phyloP scores from a whole-genome alignment of 2,888 invertebrate species.

The Allolobophora icterica region DNA sequence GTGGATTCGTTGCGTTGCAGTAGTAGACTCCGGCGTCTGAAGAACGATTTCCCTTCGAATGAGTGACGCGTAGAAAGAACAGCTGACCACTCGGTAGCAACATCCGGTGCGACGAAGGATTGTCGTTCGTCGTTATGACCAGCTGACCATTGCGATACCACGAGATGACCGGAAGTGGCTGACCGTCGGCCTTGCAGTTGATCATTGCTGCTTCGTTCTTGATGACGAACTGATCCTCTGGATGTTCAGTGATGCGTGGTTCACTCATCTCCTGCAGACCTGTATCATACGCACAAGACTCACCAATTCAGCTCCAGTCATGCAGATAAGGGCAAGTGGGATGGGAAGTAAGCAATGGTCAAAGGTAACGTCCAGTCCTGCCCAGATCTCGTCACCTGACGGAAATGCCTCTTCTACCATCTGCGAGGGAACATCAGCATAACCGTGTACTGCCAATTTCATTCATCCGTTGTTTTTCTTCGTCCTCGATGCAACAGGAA shows the following conservation, averaged over 20 bases:
- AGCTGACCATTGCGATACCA: slow-evolving; percentile 91
- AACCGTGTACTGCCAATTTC: too few relatives aligned
- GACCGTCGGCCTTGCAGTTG: slow-evolving; percentile 96
- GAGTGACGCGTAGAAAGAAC: slow-evolving; percentile 86
- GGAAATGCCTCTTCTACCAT: too few relatives aligned
- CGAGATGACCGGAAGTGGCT: slow-evolving; percentile 79
- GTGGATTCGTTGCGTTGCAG: slow-evolving; percentile 50
- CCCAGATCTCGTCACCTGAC: too few relatives aligned
- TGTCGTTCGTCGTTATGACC: slow-evolving; percentile 71
- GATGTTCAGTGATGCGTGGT: slow-evolving; percentile 95
- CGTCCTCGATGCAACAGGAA: too few relatives aligned
- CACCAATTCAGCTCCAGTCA: background rate
- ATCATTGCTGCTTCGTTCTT: slow-evolving; percentile 96
- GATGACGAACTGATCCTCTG: slow-evolving; percentile 92
- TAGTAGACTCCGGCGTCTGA: slow-evolving; percentile 48
- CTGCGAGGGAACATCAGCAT: too few relatives aligned
- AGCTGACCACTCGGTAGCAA: slow-evolving; percentile 81
- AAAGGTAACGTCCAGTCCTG: too few relatives aligned
- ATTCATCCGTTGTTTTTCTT: too few relatives aligned
- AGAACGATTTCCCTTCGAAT: slow-evolving; percentile 73
- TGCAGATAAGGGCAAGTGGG: too few relatives aligned
- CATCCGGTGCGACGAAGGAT: slow-evolving; percentile 84
- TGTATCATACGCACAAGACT: background rate
- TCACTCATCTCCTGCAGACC: background rate
- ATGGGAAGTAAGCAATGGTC: too few relatives aligned